These are phyloP conservation scores for Caenorhabditis sp. DNA, from an alignment of 2,888 invertebrate species.

Conservation along the genomic window DNA sequence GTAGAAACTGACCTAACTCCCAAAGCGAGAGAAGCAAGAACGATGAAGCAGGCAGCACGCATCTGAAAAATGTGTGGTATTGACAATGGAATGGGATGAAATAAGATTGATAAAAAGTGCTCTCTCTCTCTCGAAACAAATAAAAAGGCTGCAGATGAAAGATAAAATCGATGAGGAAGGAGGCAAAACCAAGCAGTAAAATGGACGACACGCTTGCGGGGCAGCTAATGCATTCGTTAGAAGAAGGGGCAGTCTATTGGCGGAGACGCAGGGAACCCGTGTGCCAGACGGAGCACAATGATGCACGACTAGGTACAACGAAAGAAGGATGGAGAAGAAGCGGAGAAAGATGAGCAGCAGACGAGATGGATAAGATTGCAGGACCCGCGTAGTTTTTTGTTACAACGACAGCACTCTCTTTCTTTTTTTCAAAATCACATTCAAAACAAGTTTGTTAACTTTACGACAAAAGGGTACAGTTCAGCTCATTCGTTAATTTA, in stretches of 20 bases:
- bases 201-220: slow-evolving; percentile 42
- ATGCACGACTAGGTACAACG: slow-evolving; percentile 42
- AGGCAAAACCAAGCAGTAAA: slow-evolving; percentile 40
- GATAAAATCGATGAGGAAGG: slow-evolving; percentile 35
- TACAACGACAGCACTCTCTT: neutral
- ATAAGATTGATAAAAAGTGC: neutral
- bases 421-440: too few species aligned
- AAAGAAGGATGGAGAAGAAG: slow-evolving; percentile 20
- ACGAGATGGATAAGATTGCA: too few species aligned
- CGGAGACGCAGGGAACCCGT: slow-evolving; percentile 46
- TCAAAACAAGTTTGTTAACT: too few species aligned
- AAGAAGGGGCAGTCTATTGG: slow-evolving; percentile 28
- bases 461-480: too few species aligned
- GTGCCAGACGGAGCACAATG: slow-evolving; percentile 32
- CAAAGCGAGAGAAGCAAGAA: slow-evolving; percentile 56
- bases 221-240: slow-evolving; percentile 58
- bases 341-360: too few species aligned
- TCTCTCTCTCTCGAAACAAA: neutral
- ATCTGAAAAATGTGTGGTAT: slow-evolving; percentile 28
- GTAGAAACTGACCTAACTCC: slow-evolving; percentile 49
- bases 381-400: neutral
- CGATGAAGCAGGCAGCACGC: slow-evolving; percentile 41
- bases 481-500: too few species aligned
- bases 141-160: slow-evolving; percentile 14
- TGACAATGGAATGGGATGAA: too few species aligned